Conservation (phyloP, 2,888 invertebrate genomes). For the Acanthosepion lycidas region DNA sequence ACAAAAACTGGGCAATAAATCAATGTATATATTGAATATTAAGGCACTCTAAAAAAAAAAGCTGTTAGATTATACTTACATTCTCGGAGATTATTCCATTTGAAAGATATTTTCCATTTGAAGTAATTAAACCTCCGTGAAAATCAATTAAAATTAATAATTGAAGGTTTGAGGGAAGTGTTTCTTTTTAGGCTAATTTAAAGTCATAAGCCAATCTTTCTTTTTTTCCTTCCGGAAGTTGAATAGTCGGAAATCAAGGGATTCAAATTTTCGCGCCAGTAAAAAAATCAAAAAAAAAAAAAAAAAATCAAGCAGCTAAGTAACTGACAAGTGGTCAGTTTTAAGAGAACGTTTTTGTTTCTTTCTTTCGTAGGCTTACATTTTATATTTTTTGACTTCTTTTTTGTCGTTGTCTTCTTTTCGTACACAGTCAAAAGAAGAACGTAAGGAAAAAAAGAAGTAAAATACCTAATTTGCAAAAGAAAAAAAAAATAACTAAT, state of each 20-base stretch:
- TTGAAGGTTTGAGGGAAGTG: too few species aligned
- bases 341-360: neutral
- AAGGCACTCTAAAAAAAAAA: too few species aligned
- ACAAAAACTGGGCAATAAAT: too few species aligned
- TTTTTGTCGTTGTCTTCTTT: conserved; percentile 14
- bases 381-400: neutral
- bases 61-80: too few species aligned
- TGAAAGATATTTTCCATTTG: too few species aligned
- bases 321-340: neutral
- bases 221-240: neutral
- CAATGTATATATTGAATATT: too few species aligned
- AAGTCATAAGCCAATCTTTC: too few species aligned
- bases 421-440: neutral
- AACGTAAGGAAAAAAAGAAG: neutral
- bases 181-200: too few species aligned
- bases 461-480: neutral
- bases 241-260: neutral
- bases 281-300: neutral
- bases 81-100: too few species aligned
- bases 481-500: too few species aligned
- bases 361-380: neutral
- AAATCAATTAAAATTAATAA: too few species aligned
- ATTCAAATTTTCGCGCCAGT: neutral
- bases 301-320: neutral
- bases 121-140: too few species aligned